Evolutionary conservation across 2,797 vertebrate species (phyloP).

Genomic region (Cryptoprocta ferox): DNA sequence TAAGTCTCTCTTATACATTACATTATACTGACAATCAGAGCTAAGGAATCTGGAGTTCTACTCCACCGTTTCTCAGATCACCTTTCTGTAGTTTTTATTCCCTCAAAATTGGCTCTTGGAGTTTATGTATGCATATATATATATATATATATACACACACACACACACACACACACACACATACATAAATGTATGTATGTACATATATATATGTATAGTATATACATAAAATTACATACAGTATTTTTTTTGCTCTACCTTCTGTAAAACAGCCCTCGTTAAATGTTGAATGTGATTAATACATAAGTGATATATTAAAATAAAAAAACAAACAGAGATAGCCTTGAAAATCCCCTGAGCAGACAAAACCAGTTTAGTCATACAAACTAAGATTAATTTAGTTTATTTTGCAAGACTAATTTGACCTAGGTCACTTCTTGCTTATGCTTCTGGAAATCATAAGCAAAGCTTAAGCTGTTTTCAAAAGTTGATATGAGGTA

Average conservation of each 20-base stretch:
- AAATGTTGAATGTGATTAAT: background rate
- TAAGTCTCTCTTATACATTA: background rate
- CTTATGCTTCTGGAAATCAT: background rate
- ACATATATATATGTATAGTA: background rate
- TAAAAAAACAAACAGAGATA: background rate
- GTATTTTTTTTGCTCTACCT: background rate
- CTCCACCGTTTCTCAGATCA: background rate
- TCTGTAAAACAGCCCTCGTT: background rate
- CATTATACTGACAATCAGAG: background rate
- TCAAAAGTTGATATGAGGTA: background rate
- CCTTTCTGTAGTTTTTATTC: background rate
- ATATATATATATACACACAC: background rate
- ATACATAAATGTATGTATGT: background rate
- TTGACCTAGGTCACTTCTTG: background rate
- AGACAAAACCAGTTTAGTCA: background rate
- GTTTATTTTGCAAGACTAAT: background rate
- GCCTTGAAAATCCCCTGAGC: background rate
- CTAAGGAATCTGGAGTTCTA: background rate
- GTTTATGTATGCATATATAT: background rate
- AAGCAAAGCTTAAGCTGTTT: background rate
- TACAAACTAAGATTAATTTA: background rate
- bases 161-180: too few relatives aligned
- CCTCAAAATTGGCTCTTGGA: background rate
- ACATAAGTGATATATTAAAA: conserved; percentile 8
- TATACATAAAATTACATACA: too few relatives aligned